Conservation (phyloP, 2,113 vertebrate genomes). For the Platichthys flesus region DNA sequence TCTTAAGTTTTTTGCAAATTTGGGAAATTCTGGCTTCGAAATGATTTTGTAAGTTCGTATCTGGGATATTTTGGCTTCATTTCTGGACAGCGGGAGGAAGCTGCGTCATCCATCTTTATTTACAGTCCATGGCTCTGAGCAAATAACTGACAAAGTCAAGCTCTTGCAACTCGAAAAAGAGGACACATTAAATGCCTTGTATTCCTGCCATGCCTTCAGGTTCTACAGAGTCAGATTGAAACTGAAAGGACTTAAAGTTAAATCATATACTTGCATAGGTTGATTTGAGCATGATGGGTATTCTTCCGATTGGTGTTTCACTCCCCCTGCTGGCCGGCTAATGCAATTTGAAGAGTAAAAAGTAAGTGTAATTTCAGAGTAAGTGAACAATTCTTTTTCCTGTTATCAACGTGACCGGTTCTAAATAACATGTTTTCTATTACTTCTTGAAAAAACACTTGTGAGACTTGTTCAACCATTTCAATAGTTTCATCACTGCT, state of each 20-base stretch:
- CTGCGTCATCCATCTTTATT: background rate
- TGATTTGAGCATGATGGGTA: background rate
- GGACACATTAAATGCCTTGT: background rate
- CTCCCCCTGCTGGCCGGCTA: slow-evolving; percentile 53
- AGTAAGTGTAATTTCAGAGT: too few species aligned
- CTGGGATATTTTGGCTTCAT: background rate
- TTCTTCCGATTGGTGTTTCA: background rate
- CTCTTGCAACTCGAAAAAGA: background rate
- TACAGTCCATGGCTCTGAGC: background rate
- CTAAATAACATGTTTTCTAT: too few species aligned
- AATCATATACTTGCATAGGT: background rate
- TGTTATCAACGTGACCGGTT: too few species aligned
- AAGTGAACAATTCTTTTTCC: too few species aligned
- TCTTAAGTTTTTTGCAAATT: too few species aligned
- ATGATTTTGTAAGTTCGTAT: background rate
- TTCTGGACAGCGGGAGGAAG: background rate
- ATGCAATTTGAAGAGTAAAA: background rate
- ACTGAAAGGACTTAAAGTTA: background rate
- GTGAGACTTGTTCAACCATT: background rate
- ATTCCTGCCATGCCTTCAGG: background rate
- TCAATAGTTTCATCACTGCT: background rate
- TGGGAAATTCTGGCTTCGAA: too few species aligned
- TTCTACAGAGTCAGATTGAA: background rate
- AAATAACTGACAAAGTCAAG: background rate
- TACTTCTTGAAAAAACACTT: too few species aligned